Evolutionary conservation across 2,888 invertebrate species (phyloP).

Genomic region (Amblyjoppa proteus): DNA sequence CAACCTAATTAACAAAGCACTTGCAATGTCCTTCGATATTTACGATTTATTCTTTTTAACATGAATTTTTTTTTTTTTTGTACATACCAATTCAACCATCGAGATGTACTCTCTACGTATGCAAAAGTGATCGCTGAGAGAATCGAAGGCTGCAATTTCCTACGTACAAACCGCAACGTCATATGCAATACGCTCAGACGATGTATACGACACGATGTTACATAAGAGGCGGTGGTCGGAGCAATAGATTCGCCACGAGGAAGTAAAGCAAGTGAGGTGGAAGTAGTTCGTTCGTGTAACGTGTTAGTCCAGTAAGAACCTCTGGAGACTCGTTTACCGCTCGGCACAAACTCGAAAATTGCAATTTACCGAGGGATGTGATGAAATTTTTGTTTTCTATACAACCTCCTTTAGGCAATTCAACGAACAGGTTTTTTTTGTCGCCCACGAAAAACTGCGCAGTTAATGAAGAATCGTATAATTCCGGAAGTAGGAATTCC

Average conservation of each 20-base stretch:
- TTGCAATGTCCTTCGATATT: background rate
- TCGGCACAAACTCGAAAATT: background rate
- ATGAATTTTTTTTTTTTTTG: background rate
- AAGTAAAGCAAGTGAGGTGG: constrained; percentile 4
- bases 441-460: background rate
- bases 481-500: background rate
- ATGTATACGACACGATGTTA: background rate
- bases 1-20: background rate
- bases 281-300: constrained; percentile 4
- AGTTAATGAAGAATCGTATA: background rate
- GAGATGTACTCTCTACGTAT: background rate
- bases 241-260: background rate
- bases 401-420: background rate
- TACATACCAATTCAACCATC: background rate
- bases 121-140: background rate
- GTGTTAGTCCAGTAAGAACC: constrained; percentile 2
- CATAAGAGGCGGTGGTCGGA: background rate
- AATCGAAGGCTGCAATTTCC: background rate
- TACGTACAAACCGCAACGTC: background rate
- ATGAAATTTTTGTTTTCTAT: background rate
- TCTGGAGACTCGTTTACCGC: background rate
- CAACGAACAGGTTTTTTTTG: background rate
- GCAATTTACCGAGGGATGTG: background rate
- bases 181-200: background rate
- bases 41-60: background rate